Conservation (phyloP, 2,888 invertebrate genomes). For the Chymomyza amoena region DNA sequence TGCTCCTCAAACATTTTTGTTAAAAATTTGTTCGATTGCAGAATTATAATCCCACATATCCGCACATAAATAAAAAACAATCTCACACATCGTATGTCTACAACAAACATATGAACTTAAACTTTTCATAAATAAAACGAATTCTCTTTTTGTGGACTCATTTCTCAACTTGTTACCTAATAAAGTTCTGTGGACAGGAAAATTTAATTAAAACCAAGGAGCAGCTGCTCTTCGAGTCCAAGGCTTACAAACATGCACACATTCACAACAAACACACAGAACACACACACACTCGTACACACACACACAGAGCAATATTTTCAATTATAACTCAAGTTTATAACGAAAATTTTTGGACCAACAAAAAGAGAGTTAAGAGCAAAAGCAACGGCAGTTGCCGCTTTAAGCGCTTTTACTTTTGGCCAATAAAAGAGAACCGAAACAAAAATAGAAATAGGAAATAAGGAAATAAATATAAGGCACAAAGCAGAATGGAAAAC, state of each 20-base stretch:
- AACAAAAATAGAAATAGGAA: neutral
- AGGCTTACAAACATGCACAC: slow-evolving; percentile 26
- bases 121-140: neutral
- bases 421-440: neutral
- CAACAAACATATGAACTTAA: neutral
- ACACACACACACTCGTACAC: slow-evolving; percentile 22
- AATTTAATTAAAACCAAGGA: slow-evolving; percentile 69
- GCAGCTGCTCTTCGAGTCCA: slow-evolving; percentile 56
- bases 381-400: slow-evolving; percentile 17
- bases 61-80: too few species aligned
- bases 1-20: too few species aligned
- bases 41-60: too few species aligned
- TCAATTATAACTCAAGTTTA: slow-evolving; percentile 71
- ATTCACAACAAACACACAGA: slow-evolving; percentile 12
- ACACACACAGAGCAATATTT: slow-evolving; percentile 53
- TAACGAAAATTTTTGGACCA: slow-evolving; percentile 52
- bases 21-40: too few species aligned
- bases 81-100: neutral
- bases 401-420: slow-evolving; percentile 27
- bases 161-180: slow-evolving; percentile 70
- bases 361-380: slow-evolving; percentile 11
- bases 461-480: slow-evolving; percentile 10
- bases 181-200: slow-evolving; percentile 69
- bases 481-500: slow-evolving; percentile 15
- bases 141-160: slow-evolving; percentile 50